Evolutionary conservation across 2,797 vertebrate genomes (phyloP), one percentile per base, ranked within the genome.

Genomic region (Dicrostonyx torquatus): DNA sequence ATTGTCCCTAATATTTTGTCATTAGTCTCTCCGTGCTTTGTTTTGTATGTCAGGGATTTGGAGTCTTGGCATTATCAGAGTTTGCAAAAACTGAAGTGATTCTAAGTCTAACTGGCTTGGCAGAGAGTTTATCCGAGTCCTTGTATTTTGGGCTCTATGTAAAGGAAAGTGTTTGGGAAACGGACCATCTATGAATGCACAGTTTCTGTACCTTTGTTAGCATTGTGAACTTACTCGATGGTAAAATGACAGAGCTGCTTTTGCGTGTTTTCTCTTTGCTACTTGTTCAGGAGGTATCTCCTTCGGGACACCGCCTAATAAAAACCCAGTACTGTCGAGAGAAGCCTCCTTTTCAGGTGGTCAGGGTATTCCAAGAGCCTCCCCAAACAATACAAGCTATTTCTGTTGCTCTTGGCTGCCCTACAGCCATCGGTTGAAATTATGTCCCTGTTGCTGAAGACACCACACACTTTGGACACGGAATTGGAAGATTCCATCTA

Each of bases 1-100:
- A 87, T 45, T 62, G 15, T 9, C 20, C 29, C 70, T 86, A 76
- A 48, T 76, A 90, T 73, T 88, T 87, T 87, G 24, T 89, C 12
- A 75, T 96, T 68, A 45, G 29, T 90, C 86, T 93, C 62, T 62
- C n/a, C n/a, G 24, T 37, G 17, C 3, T 75, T 45, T 87, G 3
- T 66, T 45, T 87, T 80, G 4, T 34, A 55, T 43, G 64, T 5
- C 45, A 90, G 53, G 6, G 10, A 53, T 66, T 55, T 93, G 93
- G 24, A 29, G 20, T 86, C 79, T 83, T 85, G 60, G 37, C 43
- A 76, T 31, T 83, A 58, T 26, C 9, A 62, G 26, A 70, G 15
- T 88, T 94, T 88, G 68, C 34, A 93, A 87, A 87, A 91, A n/a
- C 31, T 62, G 83, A 89, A 78, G 90, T 79, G 11, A 3, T 95